phyloP scores from a whole-genome alignment of 1,140 invertebrate genomes.

The Drosophila tropicalis region DNA sequence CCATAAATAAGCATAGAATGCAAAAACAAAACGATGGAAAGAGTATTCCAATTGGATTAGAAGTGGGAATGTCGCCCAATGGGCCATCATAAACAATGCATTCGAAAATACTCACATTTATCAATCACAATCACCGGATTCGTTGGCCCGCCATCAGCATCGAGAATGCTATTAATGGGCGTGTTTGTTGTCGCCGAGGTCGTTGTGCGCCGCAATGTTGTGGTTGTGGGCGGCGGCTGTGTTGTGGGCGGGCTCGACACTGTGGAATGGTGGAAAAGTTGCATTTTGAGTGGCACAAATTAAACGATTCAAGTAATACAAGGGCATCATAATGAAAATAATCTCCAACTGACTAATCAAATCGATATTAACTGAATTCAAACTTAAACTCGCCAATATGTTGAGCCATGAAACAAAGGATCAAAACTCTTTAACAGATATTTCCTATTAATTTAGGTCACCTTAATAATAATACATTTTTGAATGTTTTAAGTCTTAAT shows the following conservation, averaged over 20 bases:
- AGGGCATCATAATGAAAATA: too few species aligned
- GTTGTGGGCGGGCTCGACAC: constrained; percentile 82
- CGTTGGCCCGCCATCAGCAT: constrained; percentile 57
- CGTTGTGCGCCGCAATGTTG: constrained; percentile 68
- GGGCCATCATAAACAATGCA: neutral
- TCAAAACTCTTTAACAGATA: too few species aligned
- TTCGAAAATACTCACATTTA: constrained; percentile 70
- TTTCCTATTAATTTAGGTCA: too few species aligned
- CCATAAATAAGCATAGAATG: neutral
- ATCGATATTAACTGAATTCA: too few species aligned
- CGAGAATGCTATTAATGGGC: constrained; percentile 47
- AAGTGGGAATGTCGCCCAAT: neutral
- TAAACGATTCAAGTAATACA: neutral
- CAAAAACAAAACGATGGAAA: neutral
- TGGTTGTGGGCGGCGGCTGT: constrained; percentile 78
- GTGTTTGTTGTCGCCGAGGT: constrained; percentile 54
- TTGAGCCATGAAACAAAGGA: too few species aligned
- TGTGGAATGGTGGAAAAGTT: constrained; percentile 32
- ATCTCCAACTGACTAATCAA: too few species aligned
- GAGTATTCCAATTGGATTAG: constrained; percentile 2
- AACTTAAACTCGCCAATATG: too few species aligned
- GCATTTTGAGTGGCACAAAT: neutral
- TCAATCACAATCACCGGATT: constrained; percentile 77
- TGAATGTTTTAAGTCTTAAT: too few species aligned
- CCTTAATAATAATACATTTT: too few species aligned